These are phyloP conservation scores for Machimus rusticus DNA, from an alignment of 2,888 invertebrate species.

Conservation along the genomic window DNA sequence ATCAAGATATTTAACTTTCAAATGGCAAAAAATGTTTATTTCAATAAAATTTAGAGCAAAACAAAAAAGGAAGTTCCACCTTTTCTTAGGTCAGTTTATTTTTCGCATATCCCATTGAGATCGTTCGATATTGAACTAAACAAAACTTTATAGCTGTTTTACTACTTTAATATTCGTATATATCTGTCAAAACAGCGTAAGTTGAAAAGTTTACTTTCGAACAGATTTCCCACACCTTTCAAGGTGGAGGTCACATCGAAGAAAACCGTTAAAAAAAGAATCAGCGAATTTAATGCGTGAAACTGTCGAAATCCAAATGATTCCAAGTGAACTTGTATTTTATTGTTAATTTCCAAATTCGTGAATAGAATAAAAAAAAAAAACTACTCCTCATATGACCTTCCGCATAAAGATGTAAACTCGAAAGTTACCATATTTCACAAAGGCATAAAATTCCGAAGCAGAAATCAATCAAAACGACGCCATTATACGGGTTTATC, in stretches of 20 bases:
- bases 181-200: neutral
- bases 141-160: neutral
- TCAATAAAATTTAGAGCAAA: neutral
- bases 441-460: neutral
- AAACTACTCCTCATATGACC: neutral
- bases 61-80: neutral
- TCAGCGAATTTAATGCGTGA: neutral
- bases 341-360: neutral
- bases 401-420: neutral
- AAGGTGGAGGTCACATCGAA: neutral
- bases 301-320: neutral
- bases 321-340: neutral
- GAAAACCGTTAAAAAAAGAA: neutral
- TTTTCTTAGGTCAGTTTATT: neutral
- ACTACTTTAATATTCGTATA: neutral
- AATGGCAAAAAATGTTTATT: neutral
- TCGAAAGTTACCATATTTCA: constrained; percentile 9
- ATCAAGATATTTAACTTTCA: neutral
- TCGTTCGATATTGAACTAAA: neutral
- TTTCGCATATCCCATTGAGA: neutral
- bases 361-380: neutral
- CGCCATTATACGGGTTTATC: constrained; percentile 13
- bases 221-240: neutral
- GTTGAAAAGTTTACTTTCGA: neutral
- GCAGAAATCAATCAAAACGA: constrained; percentile 32